Evolutionary conservation across 2,113 vertebrate genomes (phyloP).

Genomic region (Hydropotes inermis): DNA sequence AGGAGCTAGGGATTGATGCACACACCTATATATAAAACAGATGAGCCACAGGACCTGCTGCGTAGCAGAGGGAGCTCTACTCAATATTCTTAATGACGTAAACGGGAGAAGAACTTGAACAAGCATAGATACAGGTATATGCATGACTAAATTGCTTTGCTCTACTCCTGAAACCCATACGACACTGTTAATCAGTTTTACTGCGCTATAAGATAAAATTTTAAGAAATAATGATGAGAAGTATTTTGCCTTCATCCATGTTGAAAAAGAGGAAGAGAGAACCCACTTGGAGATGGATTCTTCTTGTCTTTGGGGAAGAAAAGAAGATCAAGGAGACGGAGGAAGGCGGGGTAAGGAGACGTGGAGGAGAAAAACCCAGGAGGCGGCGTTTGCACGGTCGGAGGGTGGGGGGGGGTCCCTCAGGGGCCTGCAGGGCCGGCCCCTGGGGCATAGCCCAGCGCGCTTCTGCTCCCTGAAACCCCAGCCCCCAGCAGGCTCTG

Average conservation of each 20-base stretch:
- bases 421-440: accelerated
- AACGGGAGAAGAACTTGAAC: not conserved
- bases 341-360: not conserved
- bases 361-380: not conserved
- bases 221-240: not conserved
- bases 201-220: not conserved
- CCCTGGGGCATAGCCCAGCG: not conserved
- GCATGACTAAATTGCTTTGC: not conserved
- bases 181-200: accelerated
- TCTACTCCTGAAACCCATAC: accelerated
- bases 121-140: accelerated
- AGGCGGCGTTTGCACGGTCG: not conserved
- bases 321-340: not conserved
- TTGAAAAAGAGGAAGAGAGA: not conserved
- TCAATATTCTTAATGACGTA: not conserved
- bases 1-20: not conserved
- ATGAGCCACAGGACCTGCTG: not conserved
- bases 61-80: accelerated
- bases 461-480: slow-evolving; percentile 10
- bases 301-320: not conserved
- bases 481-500: not conserved
- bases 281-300: not conserved
- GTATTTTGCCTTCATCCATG: not conserved
- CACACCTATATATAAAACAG: accelerated
- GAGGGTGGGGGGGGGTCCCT: accelerated